Conservation (phyloP, 2,113 vertebrate genomes). For the Crotophaga sulcirostris region DNA sequence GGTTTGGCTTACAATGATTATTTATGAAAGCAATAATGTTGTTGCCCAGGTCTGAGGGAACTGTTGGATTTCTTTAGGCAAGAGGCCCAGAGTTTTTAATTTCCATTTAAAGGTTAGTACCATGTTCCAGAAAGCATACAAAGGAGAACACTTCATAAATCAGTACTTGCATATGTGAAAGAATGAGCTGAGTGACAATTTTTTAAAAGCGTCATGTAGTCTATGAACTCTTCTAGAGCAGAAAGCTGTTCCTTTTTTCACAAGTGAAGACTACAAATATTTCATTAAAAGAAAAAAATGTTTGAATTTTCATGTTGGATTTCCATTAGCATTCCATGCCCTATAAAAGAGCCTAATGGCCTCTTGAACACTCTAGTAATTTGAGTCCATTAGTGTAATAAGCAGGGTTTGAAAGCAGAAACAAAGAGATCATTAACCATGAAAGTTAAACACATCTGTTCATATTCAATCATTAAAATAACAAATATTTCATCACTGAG, state of each 20-base stretch:
- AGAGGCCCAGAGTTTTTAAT: neutral
- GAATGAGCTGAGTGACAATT: neutral
- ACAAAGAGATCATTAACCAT: conserved; percentile 51
- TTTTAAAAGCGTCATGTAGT: neutral
- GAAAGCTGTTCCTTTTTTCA: neutral
- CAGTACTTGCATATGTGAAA: neutral
- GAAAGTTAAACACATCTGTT: conserved; percentile 51
- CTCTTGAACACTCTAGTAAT: conserved; percentile 48
- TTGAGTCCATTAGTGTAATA: conserved; percentile 59
- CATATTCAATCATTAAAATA: conserved; percentile 15
- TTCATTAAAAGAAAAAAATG: neutral
- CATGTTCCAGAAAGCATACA: neutral
- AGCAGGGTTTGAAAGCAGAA: conserved; percentile 50
- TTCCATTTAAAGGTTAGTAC: neutral
- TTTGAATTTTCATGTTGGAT: neutral
- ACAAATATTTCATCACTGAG: conserved; percentile 15
- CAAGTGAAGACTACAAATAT: neutral
- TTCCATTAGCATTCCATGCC: neutral
- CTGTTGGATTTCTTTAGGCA: neutral
- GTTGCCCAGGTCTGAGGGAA: neutral
- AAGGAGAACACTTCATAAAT: neutral
- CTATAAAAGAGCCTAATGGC: conserved; percentile 14
- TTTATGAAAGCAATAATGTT: neutral
- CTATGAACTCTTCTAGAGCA: neutral
- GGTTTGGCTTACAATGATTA: neutral